phyloP scores from a whole-genome alignment of 2,888 invertebrate genomes.

The Bursaphelenchus okinawaensis region DNA sequence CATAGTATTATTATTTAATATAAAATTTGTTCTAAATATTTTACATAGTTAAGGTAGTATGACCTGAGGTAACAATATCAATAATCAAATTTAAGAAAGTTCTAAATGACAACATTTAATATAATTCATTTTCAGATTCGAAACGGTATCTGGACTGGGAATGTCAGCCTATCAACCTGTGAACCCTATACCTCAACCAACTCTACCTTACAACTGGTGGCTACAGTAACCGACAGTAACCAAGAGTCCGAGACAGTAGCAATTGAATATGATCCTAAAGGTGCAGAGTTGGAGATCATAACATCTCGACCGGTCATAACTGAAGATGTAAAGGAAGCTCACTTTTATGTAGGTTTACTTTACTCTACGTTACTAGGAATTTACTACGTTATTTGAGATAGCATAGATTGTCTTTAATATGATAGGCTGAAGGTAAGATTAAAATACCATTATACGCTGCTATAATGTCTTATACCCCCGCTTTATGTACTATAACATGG shows the following conservation, averaged over 20 bases:
- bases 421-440: no score
- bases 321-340: slow-evolving; percentile 5
- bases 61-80: no score
- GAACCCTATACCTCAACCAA: neutral
- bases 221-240: neutral
- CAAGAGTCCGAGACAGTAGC: neutral
- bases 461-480: no score
- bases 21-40: no score
- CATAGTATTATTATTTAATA: no score
- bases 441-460: no score
- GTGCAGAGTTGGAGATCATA: slow-evolving; percentile 33
- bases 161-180: neutral
- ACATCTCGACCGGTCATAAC: slow-evolving; percentile 30
- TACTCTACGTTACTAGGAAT: neutral
- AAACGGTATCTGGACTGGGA: neutral
- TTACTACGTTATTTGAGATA: no score
- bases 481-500: no score
- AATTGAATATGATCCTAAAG: slow-evolving; percentile 24
- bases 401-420: no score
- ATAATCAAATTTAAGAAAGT: no score
- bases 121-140: neutral
- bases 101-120: neutral
- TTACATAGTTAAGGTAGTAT: no score
- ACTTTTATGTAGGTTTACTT: slow-evolving; percentile 21
- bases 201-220: neutral